Evolutionary conservation across 2,797 vertebrate species (phyloP).

Genomic region (Anguilla obscura): DNA sequence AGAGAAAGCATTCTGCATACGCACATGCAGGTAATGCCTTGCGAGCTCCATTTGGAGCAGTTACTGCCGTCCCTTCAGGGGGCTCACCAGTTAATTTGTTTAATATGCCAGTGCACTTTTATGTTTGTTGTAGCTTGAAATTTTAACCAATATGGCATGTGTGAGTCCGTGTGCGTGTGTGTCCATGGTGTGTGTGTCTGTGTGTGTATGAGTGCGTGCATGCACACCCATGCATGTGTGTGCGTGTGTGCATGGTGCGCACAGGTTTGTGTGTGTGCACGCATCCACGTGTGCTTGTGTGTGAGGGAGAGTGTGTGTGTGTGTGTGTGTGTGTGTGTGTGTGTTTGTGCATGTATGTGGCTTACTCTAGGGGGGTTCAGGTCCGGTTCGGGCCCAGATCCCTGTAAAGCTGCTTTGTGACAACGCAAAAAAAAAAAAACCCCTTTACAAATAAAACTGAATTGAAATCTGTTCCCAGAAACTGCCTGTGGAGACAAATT

Average conservation of each 20-base stretch:
- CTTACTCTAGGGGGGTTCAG: not conserved
- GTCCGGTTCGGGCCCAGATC: not conserved
- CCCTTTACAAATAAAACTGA: not conserved
- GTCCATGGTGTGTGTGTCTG: no score
- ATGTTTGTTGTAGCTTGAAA: not conserved
- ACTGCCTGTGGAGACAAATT: not conserved
- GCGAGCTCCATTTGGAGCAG: not conserved
- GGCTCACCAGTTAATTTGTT: not conserved
- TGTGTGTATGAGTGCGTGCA: not conserved
- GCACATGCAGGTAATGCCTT: not conserved
- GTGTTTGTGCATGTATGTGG: not conserved
- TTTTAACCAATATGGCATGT: not conserved
- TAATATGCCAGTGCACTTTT: not conserved
- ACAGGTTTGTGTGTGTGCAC: no score
- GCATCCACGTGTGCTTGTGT: no score
- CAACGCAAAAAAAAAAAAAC: not conserved
- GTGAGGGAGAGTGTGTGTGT: no score
- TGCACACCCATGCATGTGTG: not conserved
- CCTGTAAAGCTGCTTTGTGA: not conserved
- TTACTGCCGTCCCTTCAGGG: not conserved
- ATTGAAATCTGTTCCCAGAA: not conserved
- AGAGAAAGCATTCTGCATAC: not conserved
- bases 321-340: not conserved
- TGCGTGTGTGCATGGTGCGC: no score
- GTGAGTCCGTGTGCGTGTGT: not conserved